phyloP scores from a whole-genome alignment of 64 coral and sea anemone genomes.

The Stichodactyla helianthus region DNA sequence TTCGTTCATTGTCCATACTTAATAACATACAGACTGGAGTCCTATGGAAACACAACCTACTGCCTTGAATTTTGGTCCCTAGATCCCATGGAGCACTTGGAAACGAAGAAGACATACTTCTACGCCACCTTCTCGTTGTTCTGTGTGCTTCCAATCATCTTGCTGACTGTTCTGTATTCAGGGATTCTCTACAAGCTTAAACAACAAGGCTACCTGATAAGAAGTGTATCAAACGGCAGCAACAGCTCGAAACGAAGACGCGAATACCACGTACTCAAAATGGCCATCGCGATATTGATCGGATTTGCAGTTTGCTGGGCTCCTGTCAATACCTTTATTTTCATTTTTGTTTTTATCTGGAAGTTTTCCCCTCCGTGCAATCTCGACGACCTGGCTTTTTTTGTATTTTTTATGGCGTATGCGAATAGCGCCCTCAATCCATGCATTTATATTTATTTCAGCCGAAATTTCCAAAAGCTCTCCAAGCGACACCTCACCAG shows the following conservation, averaged over 20 bases:
- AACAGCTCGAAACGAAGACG: constrained; percentile 11
- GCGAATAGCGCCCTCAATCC: constrained; percentile 16
- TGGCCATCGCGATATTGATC: constrained; percentile 20
- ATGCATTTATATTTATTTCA: constrained; percentile 19
- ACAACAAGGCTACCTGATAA: constrained; percentile 23
- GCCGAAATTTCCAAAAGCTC: constrained; percentile 31
- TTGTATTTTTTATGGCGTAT: constrained; percentile 16
- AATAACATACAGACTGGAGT: not conserved
- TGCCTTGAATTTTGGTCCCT: not conserved
- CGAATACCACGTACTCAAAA: constrained; percentile 26
- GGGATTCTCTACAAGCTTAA: constrained; percentile 27
- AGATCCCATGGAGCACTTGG: not conserved
- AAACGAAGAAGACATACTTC: not conserved
- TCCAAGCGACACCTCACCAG: constrained; percentile 12
- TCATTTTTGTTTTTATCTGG: constrained; percentile 11
- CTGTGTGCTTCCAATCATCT: not conserved
- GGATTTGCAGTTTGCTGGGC: constrained; percentile 22
- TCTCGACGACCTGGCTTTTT: constrained; percentile 2
- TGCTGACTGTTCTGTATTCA: constrained; percentile 10
- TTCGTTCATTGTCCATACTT: constrained; percentile 9
- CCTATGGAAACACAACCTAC: not conserved
- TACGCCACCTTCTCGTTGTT: not conserved
- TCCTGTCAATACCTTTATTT: constrained; percentile 19
- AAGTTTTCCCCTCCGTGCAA: not conserved
- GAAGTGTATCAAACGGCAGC: constrained; percentile 4